Base-by-base conservation (phyloP, 2,797 vertebrate genomes). In the Poeciliopsis gracilis region DNA sequence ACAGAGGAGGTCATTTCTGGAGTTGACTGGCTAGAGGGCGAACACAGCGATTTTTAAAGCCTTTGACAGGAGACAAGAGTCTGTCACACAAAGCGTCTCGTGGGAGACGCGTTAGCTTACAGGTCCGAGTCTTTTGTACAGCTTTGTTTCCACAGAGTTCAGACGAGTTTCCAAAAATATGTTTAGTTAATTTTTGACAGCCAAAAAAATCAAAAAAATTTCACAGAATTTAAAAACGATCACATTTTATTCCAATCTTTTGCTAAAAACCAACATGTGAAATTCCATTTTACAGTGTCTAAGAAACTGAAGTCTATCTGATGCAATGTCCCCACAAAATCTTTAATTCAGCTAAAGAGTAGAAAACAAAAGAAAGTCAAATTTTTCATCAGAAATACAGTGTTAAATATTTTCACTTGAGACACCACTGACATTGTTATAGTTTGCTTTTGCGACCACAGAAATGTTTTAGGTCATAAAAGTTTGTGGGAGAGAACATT, bases 1-100 rank as follows among this genome's bases (percentile, higher is more conserved):
- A 92, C 86, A 85, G 93, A 92, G 90, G 90, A 91, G 90, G 93
- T 95, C 94, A 92, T 91, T 80, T 82, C 83, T 88, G 92, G 91
- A 95, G 94, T 83, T 79, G 71, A 87, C 92, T 85, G 94, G 92
- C 90, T 91, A 82, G 77, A 93, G 86, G 89, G 82, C 91, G 85
- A 90, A 91, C 72, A 80, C 81, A 86, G 76, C 18, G 81, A 90
- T 86, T 70, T 70, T 87, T 82, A 83, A 85, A 82, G 86, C 85
- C 91, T 91, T 90, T 91, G 94, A 94, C 79, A 79, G 84, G 77
- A 91, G 94, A 87, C 88, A 81, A 45, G 67, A 86, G 89, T 88
- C 86, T 88, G 71, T 93, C 87, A 85, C 78, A 80, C 75, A 80
- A 78, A 78, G 75, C 9, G 88, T 80, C 90, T 81, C 77, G 70